These are phyloP conservation scores for Acanthaster planci DNA, from an alignment of 35 echinoderm and acorn worm species.

Conservation along the genomic window DNA sequence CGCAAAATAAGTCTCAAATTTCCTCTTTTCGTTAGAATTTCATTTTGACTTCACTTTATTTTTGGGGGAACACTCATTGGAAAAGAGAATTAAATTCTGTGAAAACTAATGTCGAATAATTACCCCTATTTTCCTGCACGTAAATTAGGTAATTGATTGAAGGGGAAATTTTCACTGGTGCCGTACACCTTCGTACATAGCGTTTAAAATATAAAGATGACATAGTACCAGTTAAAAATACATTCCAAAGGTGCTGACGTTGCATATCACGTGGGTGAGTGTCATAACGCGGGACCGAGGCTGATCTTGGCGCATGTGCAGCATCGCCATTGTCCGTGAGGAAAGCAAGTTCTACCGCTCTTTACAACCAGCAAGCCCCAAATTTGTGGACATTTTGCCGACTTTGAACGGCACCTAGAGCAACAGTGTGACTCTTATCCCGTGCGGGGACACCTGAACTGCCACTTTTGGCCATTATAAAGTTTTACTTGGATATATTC, in stretches of 20 bases:
- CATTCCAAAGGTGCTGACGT: slow-evolving; percentile 28
- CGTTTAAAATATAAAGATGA: background rate
- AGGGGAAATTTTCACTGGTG: background rate
- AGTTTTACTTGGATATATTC: slow-evolving; percentile 35
- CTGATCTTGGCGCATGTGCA: slow-evolving; percentile 12
- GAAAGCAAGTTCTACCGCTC: background rate
- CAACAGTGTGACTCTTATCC: background rate
- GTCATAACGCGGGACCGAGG: slow-evolving; percentile 9
- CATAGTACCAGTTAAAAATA: slow-evolving; percentile 12
- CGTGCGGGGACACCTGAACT: slow-evolving; percentile 16
- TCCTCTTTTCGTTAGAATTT: too few species aligned
- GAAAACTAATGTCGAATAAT: too few species aligned
- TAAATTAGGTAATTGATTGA: background rate
- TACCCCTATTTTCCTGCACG: too few species aligned
- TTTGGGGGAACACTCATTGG: too few species aligned
- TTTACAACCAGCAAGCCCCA: background rate
- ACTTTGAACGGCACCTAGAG: background rate
- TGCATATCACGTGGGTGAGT: slow-evolving; percentile 13
- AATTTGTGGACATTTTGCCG: slow-evolving; percentile 19
- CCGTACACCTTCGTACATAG: background rate
- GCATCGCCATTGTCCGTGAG: slow-evolving; percentile 17
- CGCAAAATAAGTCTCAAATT: too few species aligned
- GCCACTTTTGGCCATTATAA: slow-evolving; percentile 24
- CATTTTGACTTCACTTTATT: too few species aligned
- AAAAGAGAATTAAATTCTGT: too few species aligned